Evolutionary conservation across 2,113 vertebrate species (phyloP), one percentile per base, ranked within the genome.

Genomic region (Amblyopsis rosae): DNA sequence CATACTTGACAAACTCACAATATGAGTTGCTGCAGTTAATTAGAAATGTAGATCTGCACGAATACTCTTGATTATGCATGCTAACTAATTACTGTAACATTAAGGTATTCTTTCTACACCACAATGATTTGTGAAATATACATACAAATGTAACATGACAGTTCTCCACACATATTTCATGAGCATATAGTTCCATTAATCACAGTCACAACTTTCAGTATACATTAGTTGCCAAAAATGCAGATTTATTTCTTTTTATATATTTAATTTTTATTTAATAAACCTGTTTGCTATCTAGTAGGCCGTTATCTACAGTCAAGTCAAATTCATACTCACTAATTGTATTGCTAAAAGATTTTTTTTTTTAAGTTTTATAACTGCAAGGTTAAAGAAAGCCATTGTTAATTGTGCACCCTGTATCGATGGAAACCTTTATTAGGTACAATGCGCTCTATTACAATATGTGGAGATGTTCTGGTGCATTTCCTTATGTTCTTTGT

Each of bases 1-100:
- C 26, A 26, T 69, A 77, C 68, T 75, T 77, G 62, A 64, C 51
- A 67, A 73, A 81, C 59, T 62, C 67, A 71, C 58, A 26, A 45
- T 47, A 65, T 12, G 58, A 55, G 33, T 59, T 65, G 33, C 73
- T 81, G 75, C 55, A 65, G 19, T 76, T 70, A 19, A 70, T 50
- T 66, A 33, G 15, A 67, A 48, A 58, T 67, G 66, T 75, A 72
- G 56, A 76, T 65, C 54, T 82, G 87, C 80, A 86, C 85, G 84
- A 83, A 82, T 70, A 62, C 65, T 66, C 64, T 67, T 76, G 59
- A 73, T 80, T 86, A 81, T 79, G 84, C 89, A 90, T 89, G 83
- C 41, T 53, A 50, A 72, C 65, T 76, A 50, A 71, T 68, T 76
- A 73, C 73, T 12, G 12, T 77, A 67, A 72, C 50, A 60, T 59